These are phyloP conservation scores for Auanema sp. DNA, from an alignment of 2,888 invertebrate species.

Conservation along the genomic window DNA sequence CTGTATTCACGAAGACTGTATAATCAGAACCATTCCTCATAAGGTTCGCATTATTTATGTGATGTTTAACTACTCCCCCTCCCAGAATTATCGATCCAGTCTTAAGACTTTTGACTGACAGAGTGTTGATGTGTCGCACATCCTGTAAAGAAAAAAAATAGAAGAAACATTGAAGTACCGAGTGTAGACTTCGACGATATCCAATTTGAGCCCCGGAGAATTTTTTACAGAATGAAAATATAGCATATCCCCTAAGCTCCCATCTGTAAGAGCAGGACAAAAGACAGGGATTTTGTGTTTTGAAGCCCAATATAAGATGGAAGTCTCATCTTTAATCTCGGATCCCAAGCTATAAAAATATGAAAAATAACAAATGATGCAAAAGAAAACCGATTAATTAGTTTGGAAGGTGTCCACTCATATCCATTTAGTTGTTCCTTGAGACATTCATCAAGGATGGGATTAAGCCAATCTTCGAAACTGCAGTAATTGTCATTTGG, in stretches of 20 bases:
- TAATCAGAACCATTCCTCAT: slow-evolving; percentile 98
- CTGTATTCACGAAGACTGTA: slow-evolving; percentile 90
- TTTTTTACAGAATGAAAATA: slow-evolving; percentile 93
- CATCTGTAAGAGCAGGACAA: slow-evolving; percentile 95
- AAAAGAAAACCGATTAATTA: slow-evolving; percentile 70
- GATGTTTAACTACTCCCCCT: slow-evolving; percentile 83
- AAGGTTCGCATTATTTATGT: slow-evolving; percentile 97
- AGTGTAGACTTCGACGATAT: slow-evolving; percentile 78
- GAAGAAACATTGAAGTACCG: not conserved
- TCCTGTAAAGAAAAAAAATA: slow-evolving; percentile 39
- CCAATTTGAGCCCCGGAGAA: slow-evolving; percentile 83
- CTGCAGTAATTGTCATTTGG: slow-evolving; percentile 97
- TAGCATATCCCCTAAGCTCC: slow-evolving; percentile 92
- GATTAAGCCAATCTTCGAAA: slow-evolving; percentile 96
- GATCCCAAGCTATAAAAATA: slow-evolving; percentile 75
- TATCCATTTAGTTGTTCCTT: slow-evolving; percentile 74
- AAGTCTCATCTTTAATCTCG: slow-evolving; percentile 84
- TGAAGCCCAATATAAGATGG: slow-evolving; percentile 71
- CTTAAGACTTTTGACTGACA: slow-evolving; percentile 87
- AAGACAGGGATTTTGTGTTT: slow-evolving; percentile 92
- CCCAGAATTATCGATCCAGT: slow-evolving; percentile 87
- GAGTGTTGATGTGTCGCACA: slow-evolving; percentile 82
- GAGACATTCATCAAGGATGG: slow-evolving; percentile 85
- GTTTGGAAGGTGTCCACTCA: slow-evolving; percentile 88
- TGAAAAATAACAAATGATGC: not conserved